Conservation (phyloP, 2,797 vertebrate genomes). For the Myotis myotis region DNA sequence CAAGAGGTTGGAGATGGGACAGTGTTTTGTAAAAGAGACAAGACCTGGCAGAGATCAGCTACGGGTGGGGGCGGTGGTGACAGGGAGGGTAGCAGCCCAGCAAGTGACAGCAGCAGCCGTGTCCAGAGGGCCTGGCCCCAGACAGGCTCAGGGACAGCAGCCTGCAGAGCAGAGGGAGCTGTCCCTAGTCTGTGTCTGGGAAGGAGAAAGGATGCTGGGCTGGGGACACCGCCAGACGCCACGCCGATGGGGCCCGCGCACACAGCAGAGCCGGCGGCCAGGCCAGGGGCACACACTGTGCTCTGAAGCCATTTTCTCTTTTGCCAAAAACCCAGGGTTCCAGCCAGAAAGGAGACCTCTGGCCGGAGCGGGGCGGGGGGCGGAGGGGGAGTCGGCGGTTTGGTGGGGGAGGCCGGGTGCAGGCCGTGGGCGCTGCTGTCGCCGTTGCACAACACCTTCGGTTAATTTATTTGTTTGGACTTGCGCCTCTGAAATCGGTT, state of each 20-base stretch:
- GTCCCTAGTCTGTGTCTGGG: neutral
- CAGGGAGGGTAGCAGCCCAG: fast-evolving
- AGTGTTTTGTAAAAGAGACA: neutral
- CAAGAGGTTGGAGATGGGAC: neutral
- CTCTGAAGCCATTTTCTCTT: constrained; percentile 67
- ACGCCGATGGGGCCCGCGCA: neutral
- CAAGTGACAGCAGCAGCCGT: fast-evolving
- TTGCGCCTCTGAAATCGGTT: constrained; percentile 72
- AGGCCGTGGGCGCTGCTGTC: constrained; percentile 74
- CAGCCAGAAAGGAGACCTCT: constrained; percentile 69
- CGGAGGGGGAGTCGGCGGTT: too few relatives aligned
- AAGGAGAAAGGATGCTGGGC: neutral
- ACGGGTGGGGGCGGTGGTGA: neutral
- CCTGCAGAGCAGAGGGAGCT: neutral
- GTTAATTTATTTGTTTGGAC: constrained; percentile 83
- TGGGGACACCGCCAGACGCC: neutral
- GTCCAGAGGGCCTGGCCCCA: neutral
- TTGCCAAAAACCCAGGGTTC: constrained; percentile 69
- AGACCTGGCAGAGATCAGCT: neutral
- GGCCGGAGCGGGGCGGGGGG: neutral
- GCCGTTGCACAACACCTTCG: constrained; percentile 79
- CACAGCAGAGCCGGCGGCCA: neutral
- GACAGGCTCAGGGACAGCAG: neutral
- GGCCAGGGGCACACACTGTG: constrained; percentile 37
- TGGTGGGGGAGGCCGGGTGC: too few relatives aligned